phyloP scores from a whole-genome alignment of 1,140 invertebrate genomes.

The Maconellicoccus hirsutus region DNA sequence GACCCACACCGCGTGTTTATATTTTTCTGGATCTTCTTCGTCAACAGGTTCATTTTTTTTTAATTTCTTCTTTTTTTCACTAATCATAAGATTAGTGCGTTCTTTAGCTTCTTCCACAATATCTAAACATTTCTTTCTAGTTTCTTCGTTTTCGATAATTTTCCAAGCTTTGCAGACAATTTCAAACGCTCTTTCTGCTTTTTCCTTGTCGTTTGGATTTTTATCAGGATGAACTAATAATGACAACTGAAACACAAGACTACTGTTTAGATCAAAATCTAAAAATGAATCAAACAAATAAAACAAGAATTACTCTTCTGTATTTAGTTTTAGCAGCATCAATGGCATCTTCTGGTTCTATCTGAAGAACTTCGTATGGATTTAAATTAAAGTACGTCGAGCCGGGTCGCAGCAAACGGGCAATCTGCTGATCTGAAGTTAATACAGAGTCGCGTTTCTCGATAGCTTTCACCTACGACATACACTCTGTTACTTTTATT shows the following conservation, averaged over 20 bases:
- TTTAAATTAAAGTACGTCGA: constrained; percentile 95
- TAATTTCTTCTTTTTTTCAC: constrained; percentile 86
- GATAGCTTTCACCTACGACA: constrained; percentile 78
- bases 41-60: constrained; percentile 89
- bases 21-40: constrained; percentile 88
- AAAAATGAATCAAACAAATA: not conserved
- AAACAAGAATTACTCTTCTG: constrained; percentile 46
- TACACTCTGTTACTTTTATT: not conserved
- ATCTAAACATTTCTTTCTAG: constrained; percentile 85
- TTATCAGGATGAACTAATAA: constrained; percentile 98
- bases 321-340: constrained; percentile 97
- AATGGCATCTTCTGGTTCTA: constrained; percentile 76
- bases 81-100: constrained; percentile 85
- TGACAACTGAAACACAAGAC: constrained; percentile 53
- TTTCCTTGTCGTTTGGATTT: constrained; percentile 88
- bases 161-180: constrained; percentile 93
- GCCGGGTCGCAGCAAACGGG: constrained; percentile 78
- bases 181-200: constrained; percentile 88
- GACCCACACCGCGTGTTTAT: constrained; percentile 88
- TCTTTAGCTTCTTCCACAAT: constrained; percentile 95
- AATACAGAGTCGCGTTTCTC: constrained; percentile 82
- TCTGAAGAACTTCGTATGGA: constrained; percentile 89
- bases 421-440: constrained; percentile 90
- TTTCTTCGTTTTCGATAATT: constrained; percentile 88
- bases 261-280: not conserved